Percentiles rank a stretch among this genome's conserved stretches.
Evolutionary conservation across 2,797 vertebrate species (phyloP).

Genomic region (Cephalopachus bancanus): DNA sequence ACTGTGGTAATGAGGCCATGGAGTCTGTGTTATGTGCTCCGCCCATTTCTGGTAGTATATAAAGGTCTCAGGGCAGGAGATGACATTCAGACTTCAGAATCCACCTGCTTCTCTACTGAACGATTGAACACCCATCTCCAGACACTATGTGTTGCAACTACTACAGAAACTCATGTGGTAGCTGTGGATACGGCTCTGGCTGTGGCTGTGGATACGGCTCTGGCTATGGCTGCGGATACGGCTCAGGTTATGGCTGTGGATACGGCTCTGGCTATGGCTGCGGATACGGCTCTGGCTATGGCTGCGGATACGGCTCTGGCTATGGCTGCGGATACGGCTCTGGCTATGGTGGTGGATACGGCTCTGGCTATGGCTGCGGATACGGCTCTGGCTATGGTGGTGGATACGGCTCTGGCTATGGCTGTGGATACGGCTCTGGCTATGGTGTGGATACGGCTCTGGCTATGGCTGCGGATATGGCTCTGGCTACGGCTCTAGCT

Average conservation of each 20-base stretch:
- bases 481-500: not conserved
- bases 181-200: not conserved
- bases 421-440: not conserved
- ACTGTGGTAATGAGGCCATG: not conserved
- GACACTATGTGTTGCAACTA: not conserved
- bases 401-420: not conserved
- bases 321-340: not conserved
- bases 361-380: not conserved
- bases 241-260: not conserved
- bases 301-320: not conserved
- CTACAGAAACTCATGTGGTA: not conserved
- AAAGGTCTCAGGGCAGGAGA: not conserved
- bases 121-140: not conserved
- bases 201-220: not conserved
- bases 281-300: accelerated
- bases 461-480: not conserved
- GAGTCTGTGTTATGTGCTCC: not conserved
- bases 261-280: not conserved
- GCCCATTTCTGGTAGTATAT: not conserved
- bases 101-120: not conserved
- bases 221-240: not conserved
- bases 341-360: not conserved
- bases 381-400: not conserved
- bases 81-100: not conserved
- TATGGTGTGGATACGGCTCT: not conserved